A percentile compares a stretch with the other conserved stretches of the same genome.
phyloP scores from a whole-genome alignment of 2,113 vertebrate genomes.

The Hyperopisus bebe region DNA sequence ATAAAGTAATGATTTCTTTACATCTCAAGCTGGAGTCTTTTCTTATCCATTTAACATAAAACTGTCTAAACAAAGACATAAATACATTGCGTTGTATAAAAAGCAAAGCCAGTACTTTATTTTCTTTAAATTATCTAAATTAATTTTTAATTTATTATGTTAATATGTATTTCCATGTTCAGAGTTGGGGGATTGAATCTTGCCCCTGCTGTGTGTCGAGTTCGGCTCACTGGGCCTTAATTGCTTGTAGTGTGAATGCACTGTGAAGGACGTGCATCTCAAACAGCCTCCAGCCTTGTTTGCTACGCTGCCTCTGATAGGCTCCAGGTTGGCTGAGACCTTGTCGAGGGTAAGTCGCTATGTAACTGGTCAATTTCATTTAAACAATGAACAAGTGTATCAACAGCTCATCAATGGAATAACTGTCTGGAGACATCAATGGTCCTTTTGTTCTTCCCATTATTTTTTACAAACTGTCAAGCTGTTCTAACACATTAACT shows the following conservation, averaged over 20 bases:
- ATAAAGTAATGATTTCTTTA: neutral
- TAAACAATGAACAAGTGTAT: neutral
- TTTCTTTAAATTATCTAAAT: neutral
- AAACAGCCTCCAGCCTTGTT: neutral
- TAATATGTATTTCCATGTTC: neutral
- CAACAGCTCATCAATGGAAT: neutral
- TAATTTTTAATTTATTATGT: neutral
- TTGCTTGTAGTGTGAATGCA: neutral
- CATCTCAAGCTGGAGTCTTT: neutral
- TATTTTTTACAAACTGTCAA: neutral
- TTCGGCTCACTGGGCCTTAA: neutral
- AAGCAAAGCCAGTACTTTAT: neutral
- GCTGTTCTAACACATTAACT: neutral
- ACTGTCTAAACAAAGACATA: neutral
- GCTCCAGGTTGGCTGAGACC: neutral
- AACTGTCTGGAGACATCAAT: neutral
- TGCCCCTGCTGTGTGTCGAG: neutral
- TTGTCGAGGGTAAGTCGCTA: neutral
- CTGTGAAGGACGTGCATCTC: neutral
- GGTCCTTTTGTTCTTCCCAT: neutral
- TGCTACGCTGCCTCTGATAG: neutral
- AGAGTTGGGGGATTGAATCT: neutral
- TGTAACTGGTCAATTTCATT: neutral
- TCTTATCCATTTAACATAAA: neutral
- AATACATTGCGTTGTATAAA: neutral